Evolutionary conservation across 1,140 invertebrate genomes (phyloP).

Genomic region (Drosophila repletoides): DNA sequence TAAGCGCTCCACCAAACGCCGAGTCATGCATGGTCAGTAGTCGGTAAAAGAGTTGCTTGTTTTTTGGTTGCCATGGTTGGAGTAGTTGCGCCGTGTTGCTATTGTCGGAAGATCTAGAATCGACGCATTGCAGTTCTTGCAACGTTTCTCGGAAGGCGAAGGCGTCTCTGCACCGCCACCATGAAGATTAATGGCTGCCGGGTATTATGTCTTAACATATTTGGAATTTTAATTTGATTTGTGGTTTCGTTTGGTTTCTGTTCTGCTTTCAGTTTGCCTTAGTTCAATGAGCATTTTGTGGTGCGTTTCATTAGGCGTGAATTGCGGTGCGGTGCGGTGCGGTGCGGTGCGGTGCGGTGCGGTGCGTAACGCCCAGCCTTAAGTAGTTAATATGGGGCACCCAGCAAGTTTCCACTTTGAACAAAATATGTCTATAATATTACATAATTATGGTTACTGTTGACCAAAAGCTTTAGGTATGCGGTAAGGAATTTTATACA

Average conservation of each 20-base stretch:
- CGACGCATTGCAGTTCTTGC: conserved; percentile 40
- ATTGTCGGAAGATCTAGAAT: conserved; percentile 28
- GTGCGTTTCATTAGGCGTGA: conserved; percentile 45
- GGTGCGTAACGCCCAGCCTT: conserved; percentile 52
- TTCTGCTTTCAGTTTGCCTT: conserved; percentile 12
- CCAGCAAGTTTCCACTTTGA: neutral
- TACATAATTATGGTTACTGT: conserved; percentile 49
- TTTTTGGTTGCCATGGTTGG: conserved; percentile 16
- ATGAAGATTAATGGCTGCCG: conserved; percentile 39
- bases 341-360: too few relatives aligned
- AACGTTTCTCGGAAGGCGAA: conserved; percentile 39
- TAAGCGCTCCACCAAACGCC: conserved; percentile 66
- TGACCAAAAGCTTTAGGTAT: conserved; percentile 15
- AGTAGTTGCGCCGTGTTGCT: neutral
- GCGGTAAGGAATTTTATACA: neutral
- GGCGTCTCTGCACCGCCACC: conserved; percentile 18
- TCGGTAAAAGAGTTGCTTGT: conserved; percentile 41
- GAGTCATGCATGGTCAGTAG: conserved; percentile 60
- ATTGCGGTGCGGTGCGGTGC: too few relatives aligned
- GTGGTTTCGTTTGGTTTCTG: conserved; percentile 54
- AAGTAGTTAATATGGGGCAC: conserved; percentile 59
- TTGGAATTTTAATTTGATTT: conserved; percentile 76
- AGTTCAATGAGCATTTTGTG: conserved; percentile 39
- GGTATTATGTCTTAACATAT: conserved; percentile 40
- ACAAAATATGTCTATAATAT: conserved; percentile 26